These are phyloP conservation scores for Liopterus haemorrhoidalis DNA, from an alignment of 2,888 invertebrate genomes.

Conservation along the genomic window DNA sequence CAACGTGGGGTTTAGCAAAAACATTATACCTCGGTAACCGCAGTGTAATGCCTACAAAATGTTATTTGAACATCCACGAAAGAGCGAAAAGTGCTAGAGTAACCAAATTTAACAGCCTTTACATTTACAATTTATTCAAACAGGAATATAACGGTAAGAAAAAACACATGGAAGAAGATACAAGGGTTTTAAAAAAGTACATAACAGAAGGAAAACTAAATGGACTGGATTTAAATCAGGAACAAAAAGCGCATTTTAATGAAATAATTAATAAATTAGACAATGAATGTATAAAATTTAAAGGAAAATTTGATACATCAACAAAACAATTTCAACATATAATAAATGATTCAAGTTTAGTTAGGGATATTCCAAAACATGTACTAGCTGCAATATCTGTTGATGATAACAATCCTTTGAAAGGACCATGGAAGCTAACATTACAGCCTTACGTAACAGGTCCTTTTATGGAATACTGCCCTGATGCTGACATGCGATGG, in stretches of 20 bases:
- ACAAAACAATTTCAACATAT: conserved; percentile 61
- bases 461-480: conserved; percentile 79
- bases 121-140: conserved; percentile 64
- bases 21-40: conserved; percentile 75
- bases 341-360: conserved; percentile 58
- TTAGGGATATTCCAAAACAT: conserved; percentile 68
- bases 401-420: conserved; percentile 53
- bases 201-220: conserved; percentile 76
- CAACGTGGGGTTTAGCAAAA: conserved; percentile 83
- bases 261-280: conserved; percentile 51
- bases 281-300: conserved; percentile 57
- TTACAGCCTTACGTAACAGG: conserved; percentile 67
- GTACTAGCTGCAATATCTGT: conserved; percentile 60
- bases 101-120: conserved; percentile 64
- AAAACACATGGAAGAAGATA: conserved; percentile 55
- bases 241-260: conserved; percentile 51
- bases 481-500: conserved; percentile 69
- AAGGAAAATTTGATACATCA: conserved; percentile 60
- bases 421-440: conserved; percentile 80
- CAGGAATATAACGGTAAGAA: conserved; percentile 42
- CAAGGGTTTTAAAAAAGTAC: conserved; percentile 69
- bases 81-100: conserved; percentile 69
- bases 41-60: conserved; percentile 71
- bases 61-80: conserved; percentile 72
- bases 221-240: conserved; percentile 63